Conservation (phyloP, 2,113 vertebrate species). For the Cyprinodon brontotheroides region DNA sequence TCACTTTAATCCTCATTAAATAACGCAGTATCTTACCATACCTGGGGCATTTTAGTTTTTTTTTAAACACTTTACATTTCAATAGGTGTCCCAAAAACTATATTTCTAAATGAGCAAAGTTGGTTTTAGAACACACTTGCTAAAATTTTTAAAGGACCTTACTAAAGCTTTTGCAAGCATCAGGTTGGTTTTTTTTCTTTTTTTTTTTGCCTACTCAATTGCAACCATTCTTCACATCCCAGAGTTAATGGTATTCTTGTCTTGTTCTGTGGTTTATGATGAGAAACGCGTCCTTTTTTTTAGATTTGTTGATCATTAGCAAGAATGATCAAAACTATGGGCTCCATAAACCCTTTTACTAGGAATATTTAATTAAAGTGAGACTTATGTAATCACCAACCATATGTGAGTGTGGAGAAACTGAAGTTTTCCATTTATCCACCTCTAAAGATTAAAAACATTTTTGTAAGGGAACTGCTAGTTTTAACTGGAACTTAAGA, state of each 20-base stretch:
- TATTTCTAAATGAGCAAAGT: neutral
- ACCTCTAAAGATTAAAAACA: neutral
- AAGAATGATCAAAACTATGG: neutral
- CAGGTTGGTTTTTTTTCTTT: neutral
- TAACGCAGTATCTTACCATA: no score
- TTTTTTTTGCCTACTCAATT: neutral
- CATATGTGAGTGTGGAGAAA: neutral
- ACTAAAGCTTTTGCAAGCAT: no score
- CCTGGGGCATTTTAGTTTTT: no score
- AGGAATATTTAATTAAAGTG: neutral
- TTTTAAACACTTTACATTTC: no score
- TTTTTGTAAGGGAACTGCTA: neutral
- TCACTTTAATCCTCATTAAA: no score
- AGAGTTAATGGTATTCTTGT: neutral
- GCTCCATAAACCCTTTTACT: neutral
- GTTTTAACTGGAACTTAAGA: neutral
- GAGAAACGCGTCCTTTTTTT: neutral
- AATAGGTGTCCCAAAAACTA: neutral
- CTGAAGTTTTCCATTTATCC: neutral
- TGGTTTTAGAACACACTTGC: neutral
- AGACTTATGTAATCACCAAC: neutral
- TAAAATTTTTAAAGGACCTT: neutral
- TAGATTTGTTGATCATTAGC: conserved; percentile 1
- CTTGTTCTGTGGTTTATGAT: neutral
- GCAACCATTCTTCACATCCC: neutral